phyloP scores from a whole-genome alignment of 2,113 vertebrate species.

The Cyanoramphus novaezelandiae region DNA sequence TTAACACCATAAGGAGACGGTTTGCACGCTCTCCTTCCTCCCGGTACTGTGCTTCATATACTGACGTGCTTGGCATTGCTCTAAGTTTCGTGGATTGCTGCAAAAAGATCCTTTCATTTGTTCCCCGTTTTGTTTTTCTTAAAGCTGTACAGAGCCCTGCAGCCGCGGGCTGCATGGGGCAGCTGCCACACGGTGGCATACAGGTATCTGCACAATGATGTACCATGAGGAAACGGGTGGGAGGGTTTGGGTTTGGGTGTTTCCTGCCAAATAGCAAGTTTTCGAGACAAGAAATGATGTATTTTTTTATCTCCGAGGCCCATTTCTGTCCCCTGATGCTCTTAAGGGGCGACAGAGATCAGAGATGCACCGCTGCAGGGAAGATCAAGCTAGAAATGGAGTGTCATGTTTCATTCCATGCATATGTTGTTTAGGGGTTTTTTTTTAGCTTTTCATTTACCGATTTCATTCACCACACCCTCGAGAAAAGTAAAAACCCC shows the following conservation, averaged over 20 bases:
- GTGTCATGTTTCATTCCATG: neutral
- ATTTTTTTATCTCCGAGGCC: neutral
- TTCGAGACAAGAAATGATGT: neutral
- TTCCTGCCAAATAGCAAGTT: neutral
- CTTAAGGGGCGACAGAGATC: neutral
- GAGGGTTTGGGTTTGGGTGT: neutral
- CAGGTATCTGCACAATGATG: neutral
- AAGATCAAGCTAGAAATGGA: neutral
- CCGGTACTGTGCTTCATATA: neutral
- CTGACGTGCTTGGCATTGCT: slow-evolving; percentile 24
- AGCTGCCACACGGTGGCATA: slow-evolving; percentile 27
- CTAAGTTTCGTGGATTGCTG: neutral
- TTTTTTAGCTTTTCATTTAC: neutral
- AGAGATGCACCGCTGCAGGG: neutral
- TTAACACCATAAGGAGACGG: slow-evolving; percentile 33
- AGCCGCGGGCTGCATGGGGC: neutral
- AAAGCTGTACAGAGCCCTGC: neutral
- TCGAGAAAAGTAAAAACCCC: neutral
- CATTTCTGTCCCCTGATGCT: neutral
- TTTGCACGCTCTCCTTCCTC: slow-evolving; percentile 49
- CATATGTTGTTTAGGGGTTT: accelerated
- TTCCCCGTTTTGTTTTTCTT: no score
- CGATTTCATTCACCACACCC: neutral
- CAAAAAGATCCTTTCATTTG: neutral
- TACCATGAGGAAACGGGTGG: neutral